These are phyloP conservation scores for Chrysodeixis includens DNA, from an alignment of 2,888 invertebrate genomes.

Conservation along the genomic window DNA sequence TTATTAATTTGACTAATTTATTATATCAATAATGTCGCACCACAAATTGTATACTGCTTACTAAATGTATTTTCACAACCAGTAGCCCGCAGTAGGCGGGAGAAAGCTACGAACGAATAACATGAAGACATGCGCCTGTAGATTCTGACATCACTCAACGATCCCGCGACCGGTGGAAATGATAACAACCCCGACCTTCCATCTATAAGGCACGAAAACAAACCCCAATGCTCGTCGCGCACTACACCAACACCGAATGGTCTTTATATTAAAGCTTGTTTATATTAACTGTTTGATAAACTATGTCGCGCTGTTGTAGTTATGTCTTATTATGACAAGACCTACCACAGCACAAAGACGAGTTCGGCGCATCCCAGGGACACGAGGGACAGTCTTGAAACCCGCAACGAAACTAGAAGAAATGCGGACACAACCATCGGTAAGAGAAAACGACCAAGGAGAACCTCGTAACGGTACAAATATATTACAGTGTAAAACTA, in stretches of 20 bases:
- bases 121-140: conserved; percentile 12
- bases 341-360: neutral
- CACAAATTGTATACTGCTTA: conserved; percentile 38
- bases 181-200: conserved; percentile 20
- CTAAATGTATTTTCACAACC: conserved; percentile 51
- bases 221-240: conserved; percentile 35
- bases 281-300: conserved; percentile 29
- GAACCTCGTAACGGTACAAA: neutral
- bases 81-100: conserved; percentile 42
- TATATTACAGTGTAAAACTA: conserved; percentile 1
- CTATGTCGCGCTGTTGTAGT: conserved; percentile 6
- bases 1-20: conserved; percentile 78
- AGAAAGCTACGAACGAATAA: conserved; percentile 36
- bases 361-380: neutral
- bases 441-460: neutral
- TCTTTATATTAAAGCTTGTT: conserved; percentile 35
- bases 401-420: neutral
- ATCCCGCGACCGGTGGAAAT: conserved; percentile 12
- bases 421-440: neutral
- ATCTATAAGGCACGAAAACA: conserved; percentile 52
- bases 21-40: conserved; percentile 34
- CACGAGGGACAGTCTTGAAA: neutral
- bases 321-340: neutral
- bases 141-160: conserved; percentile 10
- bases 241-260: conserved; percentile 26